phyloP scores from a whole-genome alignment of 2,113 vertebrate species.

The Xerus inauris region DNA sequence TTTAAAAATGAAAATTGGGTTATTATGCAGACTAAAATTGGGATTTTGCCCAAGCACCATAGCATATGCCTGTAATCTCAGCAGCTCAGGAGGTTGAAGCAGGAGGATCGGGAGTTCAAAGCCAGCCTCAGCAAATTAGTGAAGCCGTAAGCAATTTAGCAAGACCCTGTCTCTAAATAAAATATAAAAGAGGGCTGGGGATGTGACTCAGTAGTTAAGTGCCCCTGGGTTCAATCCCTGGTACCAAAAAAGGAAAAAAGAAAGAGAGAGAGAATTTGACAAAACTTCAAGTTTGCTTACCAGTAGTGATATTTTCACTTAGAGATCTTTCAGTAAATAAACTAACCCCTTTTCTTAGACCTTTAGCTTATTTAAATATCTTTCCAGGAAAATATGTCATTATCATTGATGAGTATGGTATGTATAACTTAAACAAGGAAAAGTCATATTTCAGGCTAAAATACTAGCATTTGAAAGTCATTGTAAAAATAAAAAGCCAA shows the following conservation, averaged over 20 bases:
- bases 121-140: too few species aligned
- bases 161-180: too few species aligned
- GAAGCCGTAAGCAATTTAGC: too few species aligned
- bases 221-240: too few species aligned
- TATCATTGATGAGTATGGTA: background rate
- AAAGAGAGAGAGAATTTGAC: background rate
- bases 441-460: constrained; percentile 29
- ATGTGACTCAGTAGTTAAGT: too few species aligned
- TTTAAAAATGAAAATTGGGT: constrained; percentile 40
- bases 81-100: too few species aligned
- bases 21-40: constrained; percentile 11
- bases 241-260: too few species aligned
- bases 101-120: too few species aligned
- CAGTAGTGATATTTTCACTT: background rate
- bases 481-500: background rate
- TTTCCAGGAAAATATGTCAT: background rate
- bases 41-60: background rate
- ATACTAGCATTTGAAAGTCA: background rate
- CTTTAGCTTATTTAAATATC: background rate
- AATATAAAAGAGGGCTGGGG: too few species aligned
- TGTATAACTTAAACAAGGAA: background rate
- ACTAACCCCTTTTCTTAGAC: background rate
- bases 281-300: background rate
- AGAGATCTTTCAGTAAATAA: background rate
- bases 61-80: too few species aligned